Percentiles rank a stretch among this genome's conserved stretches.
Conservation (phyloP, 2,113 vertebrate species). For the Cyanoramphus novaezelandiae region DNA sequence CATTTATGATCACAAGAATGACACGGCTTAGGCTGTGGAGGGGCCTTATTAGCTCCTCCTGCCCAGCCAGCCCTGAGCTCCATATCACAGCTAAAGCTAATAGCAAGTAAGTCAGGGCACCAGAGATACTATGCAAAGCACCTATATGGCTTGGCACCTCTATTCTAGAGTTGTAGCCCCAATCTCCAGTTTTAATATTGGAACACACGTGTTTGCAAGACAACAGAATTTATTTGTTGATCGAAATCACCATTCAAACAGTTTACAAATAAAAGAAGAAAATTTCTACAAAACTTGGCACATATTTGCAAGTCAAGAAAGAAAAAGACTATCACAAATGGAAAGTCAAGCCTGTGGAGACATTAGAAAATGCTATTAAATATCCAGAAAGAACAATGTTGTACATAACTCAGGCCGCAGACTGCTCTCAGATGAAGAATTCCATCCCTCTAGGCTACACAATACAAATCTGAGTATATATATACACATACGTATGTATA, state of each 20-base stretch:
- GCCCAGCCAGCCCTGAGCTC: background rate
- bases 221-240: background rate
- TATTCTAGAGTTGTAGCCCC: background rate
- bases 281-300: background rate
- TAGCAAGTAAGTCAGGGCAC: background rate
- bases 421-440: background rate
- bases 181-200: background rate
- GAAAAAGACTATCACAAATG: background rate
- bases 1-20: background rate
- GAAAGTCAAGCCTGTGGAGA: background rate
- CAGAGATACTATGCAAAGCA: background rate
- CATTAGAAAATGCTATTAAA: background rate
- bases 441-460: background rate
- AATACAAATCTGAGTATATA: background rate
- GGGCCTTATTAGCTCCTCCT: background rate
- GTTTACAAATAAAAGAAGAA: background rate
- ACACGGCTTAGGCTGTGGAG: background rate
- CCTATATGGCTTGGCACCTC: background rate
- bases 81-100: background rate
- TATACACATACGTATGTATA: background rate
- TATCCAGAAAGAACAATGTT: background rate
- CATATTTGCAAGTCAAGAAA: background rate
- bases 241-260: background rate
- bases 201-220: rapidly evolving
- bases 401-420: background rate